These are phyloP conservation scores for Todiramphus chloris DNA, from an alignment of 2,113 vertebrate genomes.

Conservation along the genomic window DNA sequence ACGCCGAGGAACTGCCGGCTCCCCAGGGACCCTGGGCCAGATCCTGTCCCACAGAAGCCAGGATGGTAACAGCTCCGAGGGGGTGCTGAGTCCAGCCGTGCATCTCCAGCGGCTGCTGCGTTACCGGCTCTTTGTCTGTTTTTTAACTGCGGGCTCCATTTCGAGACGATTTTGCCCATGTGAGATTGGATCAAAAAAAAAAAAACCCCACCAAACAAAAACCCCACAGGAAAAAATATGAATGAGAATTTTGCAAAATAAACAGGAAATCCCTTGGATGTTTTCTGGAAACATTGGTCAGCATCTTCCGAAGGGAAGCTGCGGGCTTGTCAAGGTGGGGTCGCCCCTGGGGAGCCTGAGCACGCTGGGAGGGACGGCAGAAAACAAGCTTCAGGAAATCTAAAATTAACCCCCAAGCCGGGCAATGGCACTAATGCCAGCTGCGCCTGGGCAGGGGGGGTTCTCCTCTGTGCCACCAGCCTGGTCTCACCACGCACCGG, in stretches of 20 bases:
- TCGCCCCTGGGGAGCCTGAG: not conserved
- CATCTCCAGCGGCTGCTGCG: not conserved
- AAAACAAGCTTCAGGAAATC: constrained; percentile 40
- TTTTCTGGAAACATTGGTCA: constrained; percentile 30
- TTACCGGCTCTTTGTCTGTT: constrained; percentile 20
- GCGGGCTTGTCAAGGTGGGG: constrained; percentile 30
- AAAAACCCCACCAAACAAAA: not conserved
- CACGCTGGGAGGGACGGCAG: not conserved
- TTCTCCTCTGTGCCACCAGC: not conserved
- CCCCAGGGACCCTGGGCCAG: not conserved
- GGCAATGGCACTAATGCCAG: not conserved
- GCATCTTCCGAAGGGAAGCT: constrained; percentile 40
- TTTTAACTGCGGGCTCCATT: not conserved
- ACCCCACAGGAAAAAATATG: not conserved
- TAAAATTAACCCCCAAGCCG: not conserved
- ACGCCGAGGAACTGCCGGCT: not conserved
- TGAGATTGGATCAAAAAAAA: not conserved
- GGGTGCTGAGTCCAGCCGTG: not conserved
- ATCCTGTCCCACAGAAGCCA: not conserved
- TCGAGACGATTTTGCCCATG: not conserved
- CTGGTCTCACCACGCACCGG: rapidly evolving
- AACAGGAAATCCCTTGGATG: constrained; percentile 56
- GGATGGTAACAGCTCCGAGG: not conserved
- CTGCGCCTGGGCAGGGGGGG: rapidly evolving
- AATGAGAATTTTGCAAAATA: constrained; percentile 40